Percentiles rank a stretch among this genome's conserved stretches.
Evolutionary conservation across 53 echinoderm and acorn worm species (phyloP).

Genomic region (Zoroaster sp.): DNA sequence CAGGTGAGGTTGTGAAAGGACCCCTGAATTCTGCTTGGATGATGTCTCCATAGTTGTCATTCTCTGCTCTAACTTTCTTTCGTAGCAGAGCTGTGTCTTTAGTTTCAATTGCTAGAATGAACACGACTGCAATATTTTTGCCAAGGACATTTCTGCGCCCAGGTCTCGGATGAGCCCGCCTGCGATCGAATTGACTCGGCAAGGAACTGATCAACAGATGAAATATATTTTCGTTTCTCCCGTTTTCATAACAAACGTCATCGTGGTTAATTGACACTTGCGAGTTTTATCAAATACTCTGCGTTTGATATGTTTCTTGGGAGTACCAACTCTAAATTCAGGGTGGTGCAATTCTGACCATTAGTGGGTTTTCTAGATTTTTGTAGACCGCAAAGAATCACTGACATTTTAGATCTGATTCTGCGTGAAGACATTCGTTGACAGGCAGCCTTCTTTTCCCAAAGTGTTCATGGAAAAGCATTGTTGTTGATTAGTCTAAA

Average conservation of each 20-base stretch:
- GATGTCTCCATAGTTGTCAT: constrained; percentile 65
- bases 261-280: constrained; percentile 11
- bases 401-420: neutral
- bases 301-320: constrained; percentile 30
- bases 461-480: neutral
- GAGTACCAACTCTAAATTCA: constrained; percentile 22
- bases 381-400: neutral
- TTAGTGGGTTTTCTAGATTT: neutral
- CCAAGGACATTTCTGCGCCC: constrained; percentile 61
- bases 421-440: neutral
- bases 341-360: neutral
- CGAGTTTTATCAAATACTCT: constrained; percentile 15
- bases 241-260: constrained; percentile 17
- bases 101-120: constrained; percentile 60
- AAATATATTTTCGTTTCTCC: constrained; percentile 20
- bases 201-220: constrained; percentile 52
- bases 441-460: neutral
- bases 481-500: neutral
- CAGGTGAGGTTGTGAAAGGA: constrained; percentile 75
- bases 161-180: constrained; percentile 78
- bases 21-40: constrained; percentile 65
- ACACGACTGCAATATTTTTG: constrained; percentile 56
- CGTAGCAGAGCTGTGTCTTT: constrained; percentile 59
- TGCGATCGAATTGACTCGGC: constrained; percentile 56
- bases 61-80: constrained; percentile 61